Percentiles rank a stretch among this genome's conserved stretches.
Conservation (phyloP, 2,888 invertebrate genomes). For the Thymelicus lineola region DNA sequence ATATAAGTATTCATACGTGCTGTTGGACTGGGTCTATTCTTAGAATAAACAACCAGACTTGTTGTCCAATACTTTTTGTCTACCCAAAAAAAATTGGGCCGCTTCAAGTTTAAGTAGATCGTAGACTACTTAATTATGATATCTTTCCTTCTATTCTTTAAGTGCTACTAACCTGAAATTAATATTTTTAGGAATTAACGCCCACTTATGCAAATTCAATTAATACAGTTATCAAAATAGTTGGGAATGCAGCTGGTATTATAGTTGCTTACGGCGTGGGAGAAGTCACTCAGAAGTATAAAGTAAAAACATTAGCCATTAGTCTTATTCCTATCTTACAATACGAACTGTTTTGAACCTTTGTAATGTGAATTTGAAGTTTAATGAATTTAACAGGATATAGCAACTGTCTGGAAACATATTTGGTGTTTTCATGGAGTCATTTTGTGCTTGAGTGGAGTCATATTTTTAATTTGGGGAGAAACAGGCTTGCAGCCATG, state of each 20-base stretch:
- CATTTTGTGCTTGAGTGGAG: slow-evolving; percentile 65
- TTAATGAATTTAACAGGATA: slow-evolving; percentile 45
- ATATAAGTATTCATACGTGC: too few relatives aligned
- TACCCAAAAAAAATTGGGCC: too few relatives aligned
- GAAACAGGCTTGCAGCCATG: slow-evolving; percentile 70
- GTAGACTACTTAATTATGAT: too few relatives aligned
- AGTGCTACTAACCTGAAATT: slow-evolving; percentile 1
- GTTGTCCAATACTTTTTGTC: too few relatives aligned
- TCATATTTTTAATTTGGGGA: slow-evolving; percentile 72
- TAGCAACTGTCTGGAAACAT: slow-evolving; percentile 67
- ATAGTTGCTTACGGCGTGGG: slow-evolving; percentile 89
- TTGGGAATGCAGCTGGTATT: slow-evolving; percentile 89
- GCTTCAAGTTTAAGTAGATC: too few relatives aligned
- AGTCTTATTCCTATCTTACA: too few relatives aligned
- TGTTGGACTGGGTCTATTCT: too few relatives aligned
- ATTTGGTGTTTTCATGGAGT: slow-evolving; percentile 77
- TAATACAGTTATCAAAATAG: slow-evolving; percentile 90
- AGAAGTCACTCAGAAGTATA: slow-evolving; percentile 77
- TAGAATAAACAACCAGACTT: too few relatives aligned
- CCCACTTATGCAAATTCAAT: slow-evolving; percentile 90
- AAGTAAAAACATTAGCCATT: slow-evolving; percentile 58
- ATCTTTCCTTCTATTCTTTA: too few relatives aligned
- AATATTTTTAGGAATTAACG: slow-evolving; percentile 87
- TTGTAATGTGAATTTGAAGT: background rate
- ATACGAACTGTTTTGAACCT: too few relatives aligned